Percentiles rank a stretch among this genome's conserved stretches.
Evolutionary conservation across 2,888 invertebrate genomes (phyloP).

Genomic region (Drosophila maculinotata): DNA sequence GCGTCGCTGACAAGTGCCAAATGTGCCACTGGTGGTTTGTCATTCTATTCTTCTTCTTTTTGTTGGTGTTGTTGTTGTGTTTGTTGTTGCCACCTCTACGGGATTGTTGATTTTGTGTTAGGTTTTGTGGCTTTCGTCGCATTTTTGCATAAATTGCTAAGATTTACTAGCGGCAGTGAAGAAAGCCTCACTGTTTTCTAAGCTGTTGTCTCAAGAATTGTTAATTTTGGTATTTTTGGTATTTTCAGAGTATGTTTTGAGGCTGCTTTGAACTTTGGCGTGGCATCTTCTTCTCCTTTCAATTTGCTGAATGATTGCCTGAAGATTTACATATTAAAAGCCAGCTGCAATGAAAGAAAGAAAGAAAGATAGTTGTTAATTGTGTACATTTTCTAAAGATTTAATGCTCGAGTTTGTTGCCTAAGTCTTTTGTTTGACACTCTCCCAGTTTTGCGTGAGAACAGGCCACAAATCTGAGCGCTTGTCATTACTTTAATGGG

Average conservation of each 20-base stretch:
- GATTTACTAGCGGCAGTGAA: slow-evolving; percentile 22
- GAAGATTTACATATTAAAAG: slow-evolving; percentile 37
- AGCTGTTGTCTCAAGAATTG: slow-evolving; percentile 21
- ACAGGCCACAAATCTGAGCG: slow-evolving; percentile 16
- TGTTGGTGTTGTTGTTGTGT: slow-evolving; percentile 16
- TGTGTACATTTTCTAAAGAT: slow-evolving; percentile 8
- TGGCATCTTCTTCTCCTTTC: slow-evolving; percentile 51
- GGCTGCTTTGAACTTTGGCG: slow-evolving; percentile 37
- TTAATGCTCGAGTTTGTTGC: slow-evolving; percentile 58
- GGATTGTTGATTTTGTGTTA: slow-evolving; percentile 47
- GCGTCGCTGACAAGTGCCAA: slow-evolving; percentile 60
- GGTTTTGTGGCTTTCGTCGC: slow-evolving; percentile 72
- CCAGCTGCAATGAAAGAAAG: slow-evolving; percentile 48
- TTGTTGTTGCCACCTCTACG: slow-evolving; percentile 37
- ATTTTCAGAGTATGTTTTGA: slow-evolving; percentile 23
- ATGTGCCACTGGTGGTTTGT: slow-evolving; percentile 39
- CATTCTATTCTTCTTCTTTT: slow-evolving; percentile 58
- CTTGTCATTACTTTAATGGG: slow-evolving; percentile 28
- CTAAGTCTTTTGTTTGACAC: slow-evolving; percentile 74
- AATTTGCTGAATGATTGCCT: slow-evolving; percentile 28
- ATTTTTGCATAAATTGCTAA: slow-evolving; percentile 66
- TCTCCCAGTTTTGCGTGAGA: slow-evolving; percentile 45
- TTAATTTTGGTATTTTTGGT: slow-evolving; percentile 26
- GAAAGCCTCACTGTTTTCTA: slow-evolving; percentile 36
- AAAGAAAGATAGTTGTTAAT: slow-evolving; percentile 38